A percentile compares a stretch with the other conserved stretches of the same genome.
Conservation (phyloP, 2,888 invertebrate genomes). For the Platycheirus albimanus region DNA sequence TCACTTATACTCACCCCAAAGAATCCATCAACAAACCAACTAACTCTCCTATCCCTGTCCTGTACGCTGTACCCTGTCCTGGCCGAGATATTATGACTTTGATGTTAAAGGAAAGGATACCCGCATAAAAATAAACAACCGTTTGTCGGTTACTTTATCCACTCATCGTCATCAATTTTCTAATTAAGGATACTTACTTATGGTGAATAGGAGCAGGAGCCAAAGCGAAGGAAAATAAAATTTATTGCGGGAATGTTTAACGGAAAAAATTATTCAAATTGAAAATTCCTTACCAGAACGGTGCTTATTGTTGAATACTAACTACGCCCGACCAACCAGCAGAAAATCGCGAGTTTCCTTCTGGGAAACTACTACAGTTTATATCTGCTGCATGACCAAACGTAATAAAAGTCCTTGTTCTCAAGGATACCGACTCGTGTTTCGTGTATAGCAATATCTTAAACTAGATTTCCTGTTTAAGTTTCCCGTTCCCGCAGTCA, state of each 20-base stretch:
- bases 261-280: slow-evolving; percentile 57
- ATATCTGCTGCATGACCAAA: slow-evolving; percentile 49
- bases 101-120: slow-evolving; percentile 30
- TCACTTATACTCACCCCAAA: slow-evolving; percentile 39
- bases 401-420: slow-evolving; percentile 30
- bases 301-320: neutral
- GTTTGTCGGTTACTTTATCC: slow-evolving; percentile 45
- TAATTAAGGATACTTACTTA: slow-evolving; percentile 66
- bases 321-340: slow-evolving; percentile 25
- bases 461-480: slow-evolving; percentile 59
- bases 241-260: slow-evolving; percentile 32
- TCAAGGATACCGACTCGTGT: slow-evolving; percentile 33
- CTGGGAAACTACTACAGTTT: slow-evolving; percentile 29
- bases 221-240: slow-evolving; percentile 5
- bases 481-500: neutral
- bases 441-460: no score
- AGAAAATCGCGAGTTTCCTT: slow-evolving; percentile 47
- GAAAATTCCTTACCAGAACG: slow-evolving; percentile 49
- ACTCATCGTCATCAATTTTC: slow-evolving; percentile 58
- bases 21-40: neutral
- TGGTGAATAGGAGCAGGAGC: slow-evolving; percentile 14
- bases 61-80: no score
- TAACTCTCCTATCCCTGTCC: no score
- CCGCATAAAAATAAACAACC: slow-evolving; percentile 51
- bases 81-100: neutral